Percentiles rank a stretch among this genome's conserved stretches.
Conservation (phyloP, 2,797 vertebrate species). For the Sebastes reedi region DNA sequence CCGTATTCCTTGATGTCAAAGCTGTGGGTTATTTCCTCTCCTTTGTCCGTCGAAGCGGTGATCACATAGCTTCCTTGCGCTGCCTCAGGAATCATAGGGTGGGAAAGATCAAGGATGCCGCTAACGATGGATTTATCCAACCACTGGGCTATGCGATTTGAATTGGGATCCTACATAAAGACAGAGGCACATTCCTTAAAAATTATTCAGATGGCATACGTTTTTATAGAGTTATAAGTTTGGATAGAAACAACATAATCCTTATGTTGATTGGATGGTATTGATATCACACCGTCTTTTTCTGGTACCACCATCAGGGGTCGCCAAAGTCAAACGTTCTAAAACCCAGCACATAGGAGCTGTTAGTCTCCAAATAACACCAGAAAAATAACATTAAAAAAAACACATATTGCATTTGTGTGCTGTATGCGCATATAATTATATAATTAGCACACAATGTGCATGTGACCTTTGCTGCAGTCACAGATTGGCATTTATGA, state of each 20-base stretch:
- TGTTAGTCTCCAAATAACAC: too few relatives aligned
- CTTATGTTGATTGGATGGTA: background rate
- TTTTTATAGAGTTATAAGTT: background rate
- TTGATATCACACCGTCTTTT: background rate
- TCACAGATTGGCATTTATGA: background rate
- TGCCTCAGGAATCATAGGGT: constrained; percentile 79
- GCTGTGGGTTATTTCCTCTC: constrained; percentile 44
- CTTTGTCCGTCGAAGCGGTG: constrained; percentile 48
- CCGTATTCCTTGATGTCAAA: constrained; percentile 84
- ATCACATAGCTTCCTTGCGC: constrained; percentile 80
- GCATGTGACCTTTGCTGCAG: background rate
- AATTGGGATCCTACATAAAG: constrained; percentile 82
- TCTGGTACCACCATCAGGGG: background rate
- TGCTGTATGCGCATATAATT: background rate
- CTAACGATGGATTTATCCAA: constrained; percentile 65
- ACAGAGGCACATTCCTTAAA: background rate
- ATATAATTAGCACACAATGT: background rate
- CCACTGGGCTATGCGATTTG: constrained; percentile 88
- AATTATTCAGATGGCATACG: background rate
- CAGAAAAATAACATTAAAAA: too few relatives aligned
- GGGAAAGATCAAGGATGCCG: constrained; percentile 84
- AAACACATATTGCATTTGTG: background rate
- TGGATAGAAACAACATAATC: background rate
- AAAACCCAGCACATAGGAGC: background rate
- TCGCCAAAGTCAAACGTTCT: background rate